phyloP scores from a whole-genome alignment of 2,113 vertebrate species.

The Prionailurus bengalensis region DNA sequence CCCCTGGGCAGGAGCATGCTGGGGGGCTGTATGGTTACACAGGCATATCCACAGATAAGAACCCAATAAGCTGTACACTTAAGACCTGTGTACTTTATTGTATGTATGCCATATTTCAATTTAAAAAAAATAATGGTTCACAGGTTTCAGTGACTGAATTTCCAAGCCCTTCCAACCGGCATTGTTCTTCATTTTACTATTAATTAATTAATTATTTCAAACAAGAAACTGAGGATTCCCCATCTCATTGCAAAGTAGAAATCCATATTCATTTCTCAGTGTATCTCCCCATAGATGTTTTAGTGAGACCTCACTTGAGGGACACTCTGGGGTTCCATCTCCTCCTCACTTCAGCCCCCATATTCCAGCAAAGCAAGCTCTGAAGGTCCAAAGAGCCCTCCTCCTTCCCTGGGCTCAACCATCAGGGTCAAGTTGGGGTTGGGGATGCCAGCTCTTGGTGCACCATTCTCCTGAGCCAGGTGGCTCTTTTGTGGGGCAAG shows the following conservation, averaged over 20 bases:
- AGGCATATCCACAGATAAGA: not conserved
- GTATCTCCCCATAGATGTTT: not conserved
- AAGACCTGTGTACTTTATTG: not conserved
- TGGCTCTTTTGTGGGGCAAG: not conserved
- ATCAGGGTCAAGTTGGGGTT: not conserved
- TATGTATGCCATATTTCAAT: not conserved
- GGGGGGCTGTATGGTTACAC: not conserved
- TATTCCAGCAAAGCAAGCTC: not conserved
- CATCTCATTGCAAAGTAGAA: too few species aligned
- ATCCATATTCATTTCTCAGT: not conserved
- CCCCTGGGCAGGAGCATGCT: not conserved
- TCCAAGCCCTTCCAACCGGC: not conserved
- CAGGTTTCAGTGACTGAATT: not conserved
- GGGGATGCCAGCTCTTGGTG: not conserved
- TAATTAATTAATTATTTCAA: not conserved
- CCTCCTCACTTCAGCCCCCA: not conserved
- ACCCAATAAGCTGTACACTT: not conserved
- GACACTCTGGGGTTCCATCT: too few species aligned
- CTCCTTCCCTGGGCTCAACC: not conserved
- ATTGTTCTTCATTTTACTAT: not conserved
- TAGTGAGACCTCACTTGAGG: not conserved
- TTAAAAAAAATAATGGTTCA: not conserved
- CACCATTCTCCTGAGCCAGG: not conserved
- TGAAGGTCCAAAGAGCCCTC: not conserved
- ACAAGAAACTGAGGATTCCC: not conserved